Percentiles rank a stretch among this genome's conserved stretches.
Conservation (phyloP, 2,113 vertebrate species). For the Hypocryptadius cinnamomeus region DNA sequence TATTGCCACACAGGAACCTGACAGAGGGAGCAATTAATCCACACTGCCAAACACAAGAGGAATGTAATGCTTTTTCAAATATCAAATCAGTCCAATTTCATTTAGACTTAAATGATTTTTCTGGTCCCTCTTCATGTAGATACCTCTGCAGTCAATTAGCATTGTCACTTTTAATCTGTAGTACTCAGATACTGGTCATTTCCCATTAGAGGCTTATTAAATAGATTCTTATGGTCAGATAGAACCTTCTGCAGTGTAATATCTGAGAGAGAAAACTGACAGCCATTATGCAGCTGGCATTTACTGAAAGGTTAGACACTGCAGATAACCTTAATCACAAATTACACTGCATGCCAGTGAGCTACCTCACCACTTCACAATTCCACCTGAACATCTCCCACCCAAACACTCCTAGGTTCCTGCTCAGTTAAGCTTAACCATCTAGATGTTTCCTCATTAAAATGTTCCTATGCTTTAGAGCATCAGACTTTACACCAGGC, state of each 20-base stretch:
- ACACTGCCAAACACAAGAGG: constrained; percentile 60
- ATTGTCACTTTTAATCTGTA: constrained; percentile 93
- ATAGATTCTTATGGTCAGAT: constrained; percentile 79
- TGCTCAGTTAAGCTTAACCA: background rate
- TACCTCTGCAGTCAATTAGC: constrained; percentile 94
- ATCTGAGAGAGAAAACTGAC: constrained; percentile 75
- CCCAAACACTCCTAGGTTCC: background rate
- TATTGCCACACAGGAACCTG: constrained; percentile 16
- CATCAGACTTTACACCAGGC: background rate
- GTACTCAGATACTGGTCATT: constrained; percentile 86
- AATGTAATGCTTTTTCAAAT: constrained; percentile 73
- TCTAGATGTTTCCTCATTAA: constrained; percentile 6
- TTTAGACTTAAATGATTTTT: constrained; percentile 92
- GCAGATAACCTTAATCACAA: constrained; percentile 86
- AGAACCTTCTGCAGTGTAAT: constrained; percentile 76
- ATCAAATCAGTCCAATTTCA: constrained; percentile 93
- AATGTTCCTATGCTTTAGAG: background rate
- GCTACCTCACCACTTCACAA: constrained; percentile 47
- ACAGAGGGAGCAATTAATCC: constrained; percentile 68
- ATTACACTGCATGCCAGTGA: constrained; percentile 78
- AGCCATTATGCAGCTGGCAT: constrained; percentile 91
- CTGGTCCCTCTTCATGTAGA: constrained; percentile 83
- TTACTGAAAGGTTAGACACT: constrained; percentile 86
- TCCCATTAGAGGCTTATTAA: constrained; percentile 92
- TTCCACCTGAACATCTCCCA: background rate